phyloP scores from a whole-genome alignment of 1,140 invertebrate species.

The Oryctes rhinoceros region DNA sequence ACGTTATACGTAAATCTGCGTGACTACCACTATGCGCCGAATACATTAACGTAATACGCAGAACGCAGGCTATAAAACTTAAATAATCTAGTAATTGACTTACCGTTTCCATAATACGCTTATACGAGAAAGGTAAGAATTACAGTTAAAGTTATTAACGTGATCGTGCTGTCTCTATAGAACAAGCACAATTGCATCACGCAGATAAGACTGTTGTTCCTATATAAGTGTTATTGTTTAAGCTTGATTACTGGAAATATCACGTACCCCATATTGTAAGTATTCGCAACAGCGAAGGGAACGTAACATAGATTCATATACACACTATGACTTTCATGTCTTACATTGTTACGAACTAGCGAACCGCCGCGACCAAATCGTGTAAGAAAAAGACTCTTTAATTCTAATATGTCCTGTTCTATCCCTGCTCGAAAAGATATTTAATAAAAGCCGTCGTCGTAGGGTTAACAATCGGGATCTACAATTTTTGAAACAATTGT shows the following conservation, averaged over 20 bases:
- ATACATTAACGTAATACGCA: background rate
- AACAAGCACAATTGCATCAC: conserved; percentile 12
- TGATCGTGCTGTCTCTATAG: background rate
- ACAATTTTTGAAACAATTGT: too few species aligned
- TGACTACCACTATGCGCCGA: background rate
- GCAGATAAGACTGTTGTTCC: background rate
- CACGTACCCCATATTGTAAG: background rate
- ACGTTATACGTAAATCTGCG: background rate
- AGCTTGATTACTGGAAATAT: background rate
- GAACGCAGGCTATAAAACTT: background rate
- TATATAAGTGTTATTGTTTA: background rate
- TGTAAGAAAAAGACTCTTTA: too few species aligned
- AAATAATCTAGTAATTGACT: background rate
- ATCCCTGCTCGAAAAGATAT: too few species aligned
- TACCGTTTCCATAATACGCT: background rate
- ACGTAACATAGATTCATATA: background rate
- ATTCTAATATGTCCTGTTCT: too few species aligned
- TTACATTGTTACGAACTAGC: too few species aligned
- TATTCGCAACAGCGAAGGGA: too few species aligned
- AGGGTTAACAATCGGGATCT: too few species aligned
- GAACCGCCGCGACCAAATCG: too few species aligned
- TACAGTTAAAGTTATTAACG: conserved; percentile 5
- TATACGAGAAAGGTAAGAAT: conserved; percentile 6
- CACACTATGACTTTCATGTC: background rate
- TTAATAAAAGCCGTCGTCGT: too few species aligned